These are phyloP conservation scores for Clarias platycephalus DNA, from an alignment of 2,797 vertebrate species.

Conservation along the genomic window DNA sequence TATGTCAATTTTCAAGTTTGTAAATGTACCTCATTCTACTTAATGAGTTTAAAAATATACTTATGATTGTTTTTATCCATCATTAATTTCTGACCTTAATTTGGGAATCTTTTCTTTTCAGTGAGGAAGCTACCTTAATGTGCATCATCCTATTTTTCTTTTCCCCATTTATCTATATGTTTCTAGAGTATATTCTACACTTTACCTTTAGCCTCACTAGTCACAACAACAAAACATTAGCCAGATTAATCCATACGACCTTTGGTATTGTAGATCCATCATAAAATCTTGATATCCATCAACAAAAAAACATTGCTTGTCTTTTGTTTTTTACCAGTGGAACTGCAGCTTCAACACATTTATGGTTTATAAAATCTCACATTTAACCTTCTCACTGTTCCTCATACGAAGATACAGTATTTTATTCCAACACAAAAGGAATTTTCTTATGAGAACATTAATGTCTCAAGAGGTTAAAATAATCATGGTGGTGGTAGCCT, in stretches of 20 bases:
- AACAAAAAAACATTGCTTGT: neutral
- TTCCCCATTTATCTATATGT: neutral
- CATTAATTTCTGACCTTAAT: too few relatives aligned
- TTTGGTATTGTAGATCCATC: neutral
- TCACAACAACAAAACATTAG: neutral
- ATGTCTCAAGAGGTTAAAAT: neutral
- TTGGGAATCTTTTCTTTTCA: neutral
- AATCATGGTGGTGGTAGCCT: neutral
- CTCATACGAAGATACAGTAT: neutral
- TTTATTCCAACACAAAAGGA: too few relatives aligned
- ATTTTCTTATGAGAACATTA: too few relatives aligned
- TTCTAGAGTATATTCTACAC: neutral
- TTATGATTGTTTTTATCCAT: too few relatives aligned
- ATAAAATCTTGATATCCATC: neutral
- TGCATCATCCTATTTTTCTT: neutral
- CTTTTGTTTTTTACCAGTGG: neutral
- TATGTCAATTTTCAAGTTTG: too few relatives aligned
- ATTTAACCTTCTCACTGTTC: neutral
- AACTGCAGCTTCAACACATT: neutral
- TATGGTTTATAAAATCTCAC: neutral
- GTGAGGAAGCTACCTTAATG: neutral
- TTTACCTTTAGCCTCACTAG: neutral
- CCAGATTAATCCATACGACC: neutral
- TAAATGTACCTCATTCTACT: too few relatives aligned
- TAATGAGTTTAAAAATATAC: too few relatives aligned